These are phyloP conservation scores for Coptotermes formosanus DNA, from an alignment of 1,140 invertebrate genomes.

Conservation along the genomic window DNA sequence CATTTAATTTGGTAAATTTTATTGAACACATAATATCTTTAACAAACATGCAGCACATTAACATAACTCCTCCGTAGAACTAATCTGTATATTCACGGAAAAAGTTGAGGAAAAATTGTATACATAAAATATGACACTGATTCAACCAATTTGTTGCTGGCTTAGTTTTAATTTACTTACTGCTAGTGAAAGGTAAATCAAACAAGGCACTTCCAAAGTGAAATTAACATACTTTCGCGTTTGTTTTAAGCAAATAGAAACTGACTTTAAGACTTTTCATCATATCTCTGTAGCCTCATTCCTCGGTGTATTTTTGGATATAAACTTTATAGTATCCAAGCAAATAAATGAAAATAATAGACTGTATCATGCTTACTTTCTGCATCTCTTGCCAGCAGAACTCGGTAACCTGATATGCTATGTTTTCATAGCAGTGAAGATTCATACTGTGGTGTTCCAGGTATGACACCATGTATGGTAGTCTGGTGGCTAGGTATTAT, in stretches of 20 bases:
- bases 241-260: not conserved
- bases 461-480: too few relatives aligned
- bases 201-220: not conserved
- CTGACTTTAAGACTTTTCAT: not conserved
- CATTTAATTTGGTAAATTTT: not conserved
- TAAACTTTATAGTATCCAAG: too few relatives aligned
- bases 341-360: too few relatives aligned
- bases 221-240: not conserved
- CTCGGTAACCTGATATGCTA: too few relatives aligned
- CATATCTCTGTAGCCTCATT: too few relatives aligned
- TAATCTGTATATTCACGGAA: not conserved
- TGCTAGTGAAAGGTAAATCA: not conserved
- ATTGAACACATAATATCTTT: not conserved
- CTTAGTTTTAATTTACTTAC: not conserved
- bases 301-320: too few relatives aligned
- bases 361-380: too few relatives aligned
- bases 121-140: not conserved
- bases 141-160: not conserved
- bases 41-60: not conserved
- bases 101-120: not conserved
- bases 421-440: too few relatives aligned
- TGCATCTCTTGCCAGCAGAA: too few relatives aligned
- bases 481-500: too few relatives aligned
- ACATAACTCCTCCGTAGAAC: not conserved
- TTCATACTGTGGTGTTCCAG: too few relatives aligned